phyloP scores from a whole-genome alignment of 2,888 invertebrate species.

The Agrilus biguttatus region DNA sequence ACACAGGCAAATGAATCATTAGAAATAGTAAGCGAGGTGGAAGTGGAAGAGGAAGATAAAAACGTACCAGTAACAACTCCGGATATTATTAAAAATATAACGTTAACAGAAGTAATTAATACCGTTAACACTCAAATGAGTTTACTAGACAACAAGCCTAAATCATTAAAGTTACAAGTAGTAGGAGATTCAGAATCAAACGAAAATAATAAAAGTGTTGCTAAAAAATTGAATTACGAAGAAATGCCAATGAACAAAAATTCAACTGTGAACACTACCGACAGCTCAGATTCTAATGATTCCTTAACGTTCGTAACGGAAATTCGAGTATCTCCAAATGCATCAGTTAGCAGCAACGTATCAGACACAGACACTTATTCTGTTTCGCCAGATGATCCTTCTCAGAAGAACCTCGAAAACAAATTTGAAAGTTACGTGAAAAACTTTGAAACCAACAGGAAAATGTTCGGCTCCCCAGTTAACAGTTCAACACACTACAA shows the following conservation, averaged over 20 bases:
- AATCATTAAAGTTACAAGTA: conserved; percentile 20
- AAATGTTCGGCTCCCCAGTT: conserved; percentile 19
- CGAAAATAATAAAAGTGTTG: background rate
- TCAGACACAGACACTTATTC: conserved; percentile 17
- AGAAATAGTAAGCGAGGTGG: conserved; percentile 28
- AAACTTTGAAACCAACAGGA: conserved; percentile 22
- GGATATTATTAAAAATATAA: conserved; percentile 29
- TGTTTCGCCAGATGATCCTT: conserved; percentile 20
- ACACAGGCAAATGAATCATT: conserved; percentile 28
- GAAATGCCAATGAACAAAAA: background rate
- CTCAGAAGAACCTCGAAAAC: conserved; percentile 29
- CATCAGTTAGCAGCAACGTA: conserved; percentile 7
- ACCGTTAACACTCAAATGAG: conserved; percentile 19
- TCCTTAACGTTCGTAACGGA: conserved; percentile 54
- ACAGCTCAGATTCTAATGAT: conserved; percentile 15
- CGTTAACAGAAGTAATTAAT: conserved; percentile 24
- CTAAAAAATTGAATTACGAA: background rate
- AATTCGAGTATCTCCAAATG: conserved; percentile 50
- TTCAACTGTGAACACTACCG: background rate
- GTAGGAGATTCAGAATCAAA: conserved; percentile 10
- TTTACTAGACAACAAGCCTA: conserved; percentile 7
- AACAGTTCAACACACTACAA: conserved; percentile 3
- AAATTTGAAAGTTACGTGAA: conserved; percentile 27
- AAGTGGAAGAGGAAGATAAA: conserved; percentile 32
- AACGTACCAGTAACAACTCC: conserved; percentile 33